These are phyloP conservation scores for Sturnus vulgaris DNA, from an alignment of 2,113 vertebrate species.

Conservation along the genomic window DNA sequence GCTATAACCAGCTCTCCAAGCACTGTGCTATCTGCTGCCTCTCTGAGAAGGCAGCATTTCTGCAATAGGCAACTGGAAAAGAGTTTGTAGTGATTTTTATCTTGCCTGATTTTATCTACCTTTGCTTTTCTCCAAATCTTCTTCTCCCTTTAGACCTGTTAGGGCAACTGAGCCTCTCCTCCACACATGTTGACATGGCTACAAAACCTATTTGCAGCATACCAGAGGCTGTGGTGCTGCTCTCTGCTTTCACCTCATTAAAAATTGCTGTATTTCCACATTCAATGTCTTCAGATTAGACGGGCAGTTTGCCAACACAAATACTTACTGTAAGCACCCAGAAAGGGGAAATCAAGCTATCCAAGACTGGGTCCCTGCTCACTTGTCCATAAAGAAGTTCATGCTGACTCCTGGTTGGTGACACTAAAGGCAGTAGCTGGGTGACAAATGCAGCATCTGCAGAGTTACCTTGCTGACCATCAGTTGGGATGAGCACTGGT, in stretches of 20 bases:
- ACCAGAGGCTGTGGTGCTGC: not conserved
- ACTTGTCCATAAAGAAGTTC: not conserved
- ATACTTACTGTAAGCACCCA: not conserved
- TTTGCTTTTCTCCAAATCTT: constrained; percentile 3
- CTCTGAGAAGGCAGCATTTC: not conserved
- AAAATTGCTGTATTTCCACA: constrained; percentile 34
- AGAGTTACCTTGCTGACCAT: not conserved
- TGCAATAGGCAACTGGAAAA: not conserved
- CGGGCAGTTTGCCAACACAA: constrained; percentile 10
- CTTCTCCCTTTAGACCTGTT: not conserved
- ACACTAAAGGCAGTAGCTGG: not conserved
- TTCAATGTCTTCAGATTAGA: constrained; percentile 1
- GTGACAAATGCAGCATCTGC: not conserved
- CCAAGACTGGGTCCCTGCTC: not conserved
- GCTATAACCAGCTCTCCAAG: not conserved
- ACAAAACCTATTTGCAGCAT: constrained; percentile 45
- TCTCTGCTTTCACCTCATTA: not conserved
- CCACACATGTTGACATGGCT: not conserved
- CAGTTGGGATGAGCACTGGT: not conserved
- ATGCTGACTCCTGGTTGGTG: not conserved
- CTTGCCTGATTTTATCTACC: not conserved
- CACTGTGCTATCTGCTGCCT: not conserved
- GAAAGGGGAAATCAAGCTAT: not conserved
- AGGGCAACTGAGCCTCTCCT: not conserved
- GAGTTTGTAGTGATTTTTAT: constrained; percentile 6